Evolutionary conservation across 2,888 invertebrate species (phyloP).

Genomic region (Venusia cambrica): DNA sequence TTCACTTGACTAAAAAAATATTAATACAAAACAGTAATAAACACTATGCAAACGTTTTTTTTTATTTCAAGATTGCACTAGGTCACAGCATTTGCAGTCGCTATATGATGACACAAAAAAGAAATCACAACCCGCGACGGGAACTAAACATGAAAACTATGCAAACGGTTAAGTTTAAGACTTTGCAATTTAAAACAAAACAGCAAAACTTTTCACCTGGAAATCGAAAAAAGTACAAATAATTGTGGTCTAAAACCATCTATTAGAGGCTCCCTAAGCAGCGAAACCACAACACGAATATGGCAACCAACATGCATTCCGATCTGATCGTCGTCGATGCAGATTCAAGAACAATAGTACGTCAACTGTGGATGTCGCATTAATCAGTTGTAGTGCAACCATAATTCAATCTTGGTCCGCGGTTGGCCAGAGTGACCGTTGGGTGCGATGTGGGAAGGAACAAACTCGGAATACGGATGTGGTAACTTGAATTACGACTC

Average conservation of each 20-base stretch:
- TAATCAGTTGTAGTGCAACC: constrained; percentile 77
- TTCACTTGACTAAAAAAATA: too few species aligned
- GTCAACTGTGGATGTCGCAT: constrained; percentile 75
- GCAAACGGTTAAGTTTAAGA: too few species aligned
- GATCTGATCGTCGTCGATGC: constrained; percentile 63
- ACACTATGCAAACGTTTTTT: too few species aligned
- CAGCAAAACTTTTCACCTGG: not conserved
- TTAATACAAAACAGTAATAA: too few species aligned
- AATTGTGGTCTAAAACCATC: constrained; percentile 1
- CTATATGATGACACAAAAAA: too few species aligned
- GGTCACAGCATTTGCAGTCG: too few species aligned
- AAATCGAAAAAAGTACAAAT: not conserved
- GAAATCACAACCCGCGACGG: too few species aligned
- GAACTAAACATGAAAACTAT: too few species aligned
- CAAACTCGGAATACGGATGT: constrained; percentile 36
- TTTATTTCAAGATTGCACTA: too few species aligned
- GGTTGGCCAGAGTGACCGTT: constrained; percentile 63
- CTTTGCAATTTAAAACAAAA: constrained; percentile 7
- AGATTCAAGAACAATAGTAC: constrained; percentile 76
- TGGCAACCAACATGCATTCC: constrained; percentile 54
- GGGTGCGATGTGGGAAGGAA: constrained; percentile 40
- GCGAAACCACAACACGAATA: constrained; percentile 18
- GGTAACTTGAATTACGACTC: too few species aligned
- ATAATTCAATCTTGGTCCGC: constrained; percentile 72
- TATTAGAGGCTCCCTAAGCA: constrained; percentile 15